Base-by-base conservation (phyloP, 2,797 vertebrate species). In the Pitangus sulphuratus region DNA sequence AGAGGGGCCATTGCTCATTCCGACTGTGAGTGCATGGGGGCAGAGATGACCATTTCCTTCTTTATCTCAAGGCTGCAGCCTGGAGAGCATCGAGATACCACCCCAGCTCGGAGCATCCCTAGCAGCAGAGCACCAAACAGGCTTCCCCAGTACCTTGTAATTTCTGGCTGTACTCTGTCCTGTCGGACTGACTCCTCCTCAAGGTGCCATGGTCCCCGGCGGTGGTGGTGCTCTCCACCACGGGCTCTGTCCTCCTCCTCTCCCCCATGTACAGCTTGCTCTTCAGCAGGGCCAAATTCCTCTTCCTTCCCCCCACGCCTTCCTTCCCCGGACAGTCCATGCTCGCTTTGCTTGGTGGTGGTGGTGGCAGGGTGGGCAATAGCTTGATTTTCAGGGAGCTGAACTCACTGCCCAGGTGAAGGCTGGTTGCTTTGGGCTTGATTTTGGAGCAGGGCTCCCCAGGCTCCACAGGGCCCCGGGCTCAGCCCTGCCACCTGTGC, bases 171-270 rank as follows among this genome's bases (percentile, higher is more conserved):
- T 99, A 99, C 96, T 99, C 99, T 22, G 98, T 99, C 98, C 99
- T 99, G 98, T 99, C 99, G 4, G 99, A 99, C 96, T 99, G 99
- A 95, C 98, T 99, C 96, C 99, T 99, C 97, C 99, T 98, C 98
- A 99, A 81, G 35, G 98, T 98, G 76, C 98, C 98, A 70, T 98
- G 98, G 86, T 98, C 98, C 95, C 97, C 99, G 12, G 85, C 28
- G 5, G 24, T 8, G 10, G 35, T 15, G 12, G 30, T 47, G 84
- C 82, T 91, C 26, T 98, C 98, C 85, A 99, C 98, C 81, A 99
- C 98, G 6, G 99, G 99, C 97, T 99, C 99, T 0, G 99, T 99
- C 96, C 97, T 99, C 89, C 99, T 99, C 93, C 99, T 99, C 97
- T 99, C 99, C 95, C 99, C 96, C 97, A 98, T 93, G 91, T 99